Base-by-base conservation (phyloP, 2,113 vertebrate genomes). In the Tupaia tana region DNA sequence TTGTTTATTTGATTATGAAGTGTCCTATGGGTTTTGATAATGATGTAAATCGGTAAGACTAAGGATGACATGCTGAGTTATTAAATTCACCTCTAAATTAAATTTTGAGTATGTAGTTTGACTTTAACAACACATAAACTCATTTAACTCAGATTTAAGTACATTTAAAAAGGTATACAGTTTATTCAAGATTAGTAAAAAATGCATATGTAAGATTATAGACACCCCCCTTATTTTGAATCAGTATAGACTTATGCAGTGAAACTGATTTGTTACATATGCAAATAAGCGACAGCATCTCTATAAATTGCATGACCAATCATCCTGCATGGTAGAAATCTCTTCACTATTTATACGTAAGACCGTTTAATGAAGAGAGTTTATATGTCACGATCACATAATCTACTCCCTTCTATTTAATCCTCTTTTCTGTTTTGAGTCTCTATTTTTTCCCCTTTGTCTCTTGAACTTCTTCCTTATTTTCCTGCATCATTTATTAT, bases 31-130 rank as follows among this genome's bases (percentile, higher is more conserved):
- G 85, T 94, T 96, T 27, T 86, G 90, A 82, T 96, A 63, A 83
- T 89, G 70, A 94, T 86, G 7, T 61, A 90, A 97, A 97, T 91
- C 22, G 52, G 31, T 34, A 92, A 91, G 77, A 96, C 77, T 74
- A 70, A 84, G 63, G 87, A 78, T 70, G 54, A 67, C 92, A 96
- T 84, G 31, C 75, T 93, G 81, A 94, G 78, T 66, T 97, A 89
- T 96, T 97, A 97, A 97, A 97, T 98, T 97, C 96, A 9, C 3
- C 93, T 97, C 90, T 79, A 97, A 97, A 97, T 66, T 97, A 63
- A 95, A 96, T 91, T 94, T 95, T 97, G 69, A 74, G 34, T 18
- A 75, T 73, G 6, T 96, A 87, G 61, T 84, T 94, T 98, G 52
- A 31, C 20, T 96, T 93, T 69, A 85, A 14, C 83, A 90, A 24